These are phyloP conservation scores for Polyodon spathula DNA, from an alignment of 2,113 vertebrate species.

Conservation along the genomic window DNA sequence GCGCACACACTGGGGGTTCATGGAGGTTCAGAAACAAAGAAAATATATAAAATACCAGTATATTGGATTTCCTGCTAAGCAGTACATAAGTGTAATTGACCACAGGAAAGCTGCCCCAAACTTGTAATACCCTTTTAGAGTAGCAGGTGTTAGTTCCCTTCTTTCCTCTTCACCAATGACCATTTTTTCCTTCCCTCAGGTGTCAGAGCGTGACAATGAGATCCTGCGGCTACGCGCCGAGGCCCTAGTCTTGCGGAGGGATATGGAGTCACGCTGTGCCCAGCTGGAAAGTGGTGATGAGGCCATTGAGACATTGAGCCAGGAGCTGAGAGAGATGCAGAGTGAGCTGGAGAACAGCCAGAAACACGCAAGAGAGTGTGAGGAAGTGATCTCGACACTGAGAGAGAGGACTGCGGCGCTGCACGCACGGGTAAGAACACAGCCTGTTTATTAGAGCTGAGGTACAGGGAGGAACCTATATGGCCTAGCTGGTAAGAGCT, in stretches of 20 bases:
- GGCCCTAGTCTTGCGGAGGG: constrained; percentile 26
- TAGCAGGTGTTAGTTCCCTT: neutral
- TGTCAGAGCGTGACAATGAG: constrained; percentile 27
- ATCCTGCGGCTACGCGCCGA: constrained; percentile 28
- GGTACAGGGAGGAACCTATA: too few species aligned
- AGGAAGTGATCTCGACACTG: constrained; percentile 45
- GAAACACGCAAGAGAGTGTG: constrained; percentile 39
- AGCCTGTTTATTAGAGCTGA: neutral
- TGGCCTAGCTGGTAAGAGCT: too few species aligned
- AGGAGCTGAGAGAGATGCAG: constrained; percentile 42
- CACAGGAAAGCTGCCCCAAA: too few species aligned
- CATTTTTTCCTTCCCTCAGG: constrained; percentile 17
- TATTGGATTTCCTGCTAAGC: too few species aligned
- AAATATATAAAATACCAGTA: neutral
- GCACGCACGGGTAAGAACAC: constrained; percentile 23
- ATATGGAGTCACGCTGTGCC: constrained; percentile 32
- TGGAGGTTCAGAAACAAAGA: neutral
- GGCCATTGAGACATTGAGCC: constrained; percentile 34
- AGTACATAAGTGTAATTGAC: too few species aligned
- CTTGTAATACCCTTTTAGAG: too few species aligned
- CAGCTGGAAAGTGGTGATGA: constrained; percentile 43
- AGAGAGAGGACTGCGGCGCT: constrained; percentile 37
- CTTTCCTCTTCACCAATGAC: neutral
- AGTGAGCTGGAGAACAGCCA: constrained; percentile 37
- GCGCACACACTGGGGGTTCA: constrained; percentile 14